phyloP scores from a whole-genome alignment of 2,113 vertebrate species.

The Chloropsis cyanopogon region DNA sequence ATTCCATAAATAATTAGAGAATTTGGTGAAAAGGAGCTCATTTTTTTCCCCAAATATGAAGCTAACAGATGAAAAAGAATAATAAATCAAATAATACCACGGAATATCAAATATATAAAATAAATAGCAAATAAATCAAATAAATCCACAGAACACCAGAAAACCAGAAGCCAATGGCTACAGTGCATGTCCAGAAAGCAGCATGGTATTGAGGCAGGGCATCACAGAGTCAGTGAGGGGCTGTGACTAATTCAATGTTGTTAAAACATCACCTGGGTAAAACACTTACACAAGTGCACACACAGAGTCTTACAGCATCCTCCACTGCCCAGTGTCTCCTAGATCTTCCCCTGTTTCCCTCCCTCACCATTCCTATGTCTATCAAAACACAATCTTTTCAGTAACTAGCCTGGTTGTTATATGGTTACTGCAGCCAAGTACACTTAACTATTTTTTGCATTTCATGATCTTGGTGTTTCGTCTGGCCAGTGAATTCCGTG shows the following conservation, averaged over 20 bases:
- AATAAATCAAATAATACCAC: not conserved
- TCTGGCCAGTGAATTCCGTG: not conserved
- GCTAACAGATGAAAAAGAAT: not conserved
- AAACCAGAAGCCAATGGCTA: not conserved
- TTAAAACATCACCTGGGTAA: not conserved
- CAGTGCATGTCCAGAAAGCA: not conserved
- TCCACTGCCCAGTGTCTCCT: not conserved
- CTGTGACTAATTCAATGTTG: not conserved
- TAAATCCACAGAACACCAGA: not conserved
- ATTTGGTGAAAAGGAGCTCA: not conserved
- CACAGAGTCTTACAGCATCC: not conserved
- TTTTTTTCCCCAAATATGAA: not conserved
- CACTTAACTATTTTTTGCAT: not conserved
- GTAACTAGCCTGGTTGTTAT: not conserved
- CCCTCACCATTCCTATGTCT: not conserved
- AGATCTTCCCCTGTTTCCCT: not conserved
- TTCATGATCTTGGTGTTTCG: not conserved
- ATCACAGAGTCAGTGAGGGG: accelerated
- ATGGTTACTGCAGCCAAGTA: not conserved
- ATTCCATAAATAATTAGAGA: not conserved
- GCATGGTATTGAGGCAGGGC: too few species aligned
- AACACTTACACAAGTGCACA: not conserved
- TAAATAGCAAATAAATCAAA: not conserved
- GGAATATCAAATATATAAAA: not conserved
- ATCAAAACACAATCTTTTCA: not conserved